phyloP scores from a whole-genome alignment of 2,113 vertebrate genomes.

The Suricata suricatta region DNA sequence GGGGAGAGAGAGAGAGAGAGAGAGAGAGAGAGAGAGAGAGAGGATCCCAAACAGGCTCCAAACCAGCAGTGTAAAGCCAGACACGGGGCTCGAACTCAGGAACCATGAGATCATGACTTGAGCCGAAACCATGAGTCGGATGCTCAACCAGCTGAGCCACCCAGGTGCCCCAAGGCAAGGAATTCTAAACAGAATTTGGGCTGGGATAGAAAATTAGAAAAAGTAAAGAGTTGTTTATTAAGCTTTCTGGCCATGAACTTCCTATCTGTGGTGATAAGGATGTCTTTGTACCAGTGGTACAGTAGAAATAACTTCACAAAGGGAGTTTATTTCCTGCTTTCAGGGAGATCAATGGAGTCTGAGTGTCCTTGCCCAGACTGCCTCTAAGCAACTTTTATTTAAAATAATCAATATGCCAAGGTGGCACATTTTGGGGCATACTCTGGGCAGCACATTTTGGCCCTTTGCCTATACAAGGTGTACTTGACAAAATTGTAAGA shows the following conservation, averaged over 20 bases:
- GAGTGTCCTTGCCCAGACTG: background rate
- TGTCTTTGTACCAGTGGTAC: background rate
- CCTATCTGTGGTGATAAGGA: background rate
- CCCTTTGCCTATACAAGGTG: background rate
- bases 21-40: too few relatives aligned
- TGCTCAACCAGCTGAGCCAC: too few relatives aligned
- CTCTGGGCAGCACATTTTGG: background rate
- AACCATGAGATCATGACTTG: too few relatives aligned
- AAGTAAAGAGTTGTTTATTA: background rate
- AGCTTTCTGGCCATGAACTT: background rate
- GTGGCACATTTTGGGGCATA: background rate
- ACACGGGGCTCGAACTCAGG: too few relatives aligned
- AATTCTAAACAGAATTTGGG: background rate
- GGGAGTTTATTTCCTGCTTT: background rate
- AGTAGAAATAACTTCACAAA: background rate
- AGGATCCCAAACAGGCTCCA: too few relatives aligned
- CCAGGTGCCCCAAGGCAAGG: background rate
- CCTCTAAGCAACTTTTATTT: background rate
- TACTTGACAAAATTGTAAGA: background rate
- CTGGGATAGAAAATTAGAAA: background rate
- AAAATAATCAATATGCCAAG: background rate
- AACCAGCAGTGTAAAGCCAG: too few relatives aligned
- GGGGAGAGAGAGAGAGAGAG: too few relatives aligned
- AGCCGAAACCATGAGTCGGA: too few relatives aligned
- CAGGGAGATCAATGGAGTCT: background rate